These are phyloP conservation scores for Drosophila ezoana DNA, from an alignment of 2,888 invertebrate species.

Conservation along the genomic window DNA sequence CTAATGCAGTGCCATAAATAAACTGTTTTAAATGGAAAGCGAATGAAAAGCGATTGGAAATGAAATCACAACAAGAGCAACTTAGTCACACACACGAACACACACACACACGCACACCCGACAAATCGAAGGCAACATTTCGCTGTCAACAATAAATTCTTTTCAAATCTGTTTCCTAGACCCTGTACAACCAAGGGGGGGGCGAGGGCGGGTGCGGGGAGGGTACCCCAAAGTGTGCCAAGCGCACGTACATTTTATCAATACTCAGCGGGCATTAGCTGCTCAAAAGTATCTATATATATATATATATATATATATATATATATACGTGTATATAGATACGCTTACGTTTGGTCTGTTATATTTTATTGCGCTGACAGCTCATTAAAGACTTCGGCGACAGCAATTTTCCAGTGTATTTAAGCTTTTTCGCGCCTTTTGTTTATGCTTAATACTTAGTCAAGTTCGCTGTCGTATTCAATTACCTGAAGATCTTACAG, in stretches of 20 bases:
- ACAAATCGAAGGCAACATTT: conserved; percentile 22
- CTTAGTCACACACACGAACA: conserved; percentile 10
- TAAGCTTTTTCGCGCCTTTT: background rate
- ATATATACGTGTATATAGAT: background rate
- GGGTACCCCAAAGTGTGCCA: conserved; percentile 24
- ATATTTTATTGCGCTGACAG: conserved; percentile 14
- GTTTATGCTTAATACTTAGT: background rate
- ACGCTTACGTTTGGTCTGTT: background rate
- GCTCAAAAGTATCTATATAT: conserved; percentile 21
- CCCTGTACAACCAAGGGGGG: background rate
- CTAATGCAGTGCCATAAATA: conserved; percentile 53
- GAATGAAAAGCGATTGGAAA: conserved; percentile 21
- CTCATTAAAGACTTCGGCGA: conserved; percentile 21
- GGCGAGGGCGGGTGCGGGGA: background rate
- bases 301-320: no score
- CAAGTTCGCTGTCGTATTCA: no score
- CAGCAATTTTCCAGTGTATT: conserved; percentile 12
- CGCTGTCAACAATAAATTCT: conserved; percentile 64
- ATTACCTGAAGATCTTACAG: background rate
- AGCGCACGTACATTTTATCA: conserved; percentile 65
- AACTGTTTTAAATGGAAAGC: conserved; percentile 57
- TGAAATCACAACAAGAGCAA: conserved; percentile 28
- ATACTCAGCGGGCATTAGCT: conserved; percentile 45
- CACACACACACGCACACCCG: conserved; percentile 2
- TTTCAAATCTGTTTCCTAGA: conserved; percentile 45